These are phyloP conservation scores for Brassicogethes aeneus DNA, from an alignment of 2,888 invertebrate species.

Conservation along the genomic window DNA sequence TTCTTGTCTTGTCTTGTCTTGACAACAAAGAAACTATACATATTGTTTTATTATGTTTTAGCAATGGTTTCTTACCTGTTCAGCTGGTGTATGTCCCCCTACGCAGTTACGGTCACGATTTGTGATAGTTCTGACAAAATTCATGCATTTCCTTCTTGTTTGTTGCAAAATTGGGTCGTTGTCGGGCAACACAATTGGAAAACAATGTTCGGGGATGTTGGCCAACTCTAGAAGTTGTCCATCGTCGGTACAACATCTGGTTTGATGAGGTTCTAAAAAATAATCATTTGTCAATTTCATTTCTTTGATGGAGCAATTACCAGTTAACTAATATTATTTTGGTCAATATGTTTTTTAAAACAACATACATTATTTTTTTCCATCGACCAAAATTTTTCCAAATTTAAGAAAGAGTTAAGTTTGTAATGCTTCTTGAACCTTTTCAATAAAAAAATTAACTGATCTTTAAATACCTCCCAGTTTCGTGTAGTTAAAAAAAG, in stretches of 20 bases:
- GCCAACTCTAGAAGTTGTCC: conserved; percentile 45
- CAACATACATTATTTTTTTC: too few relatives aligned
- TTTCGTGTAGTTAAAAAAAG: too few relatives aligned
- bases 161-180: conserved; percentile 48
- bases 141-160: conserved; percentile 55
- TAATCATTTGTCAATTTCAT: too few relatives aligned
- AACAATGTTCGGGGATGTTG: conserved; percentile 42
- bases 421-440: too few relatives aligned
- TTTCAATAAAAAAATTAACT: too few relatives aligned
- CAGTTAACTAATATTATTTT: background rate
- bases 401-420: too few relatives aligned
- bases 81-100: conserved; percentile 53
- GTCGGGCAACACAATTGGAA: conserved; percentile 46
- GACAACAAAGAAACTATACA: too few relatives aligned
- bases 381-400: too few relatives aligned
- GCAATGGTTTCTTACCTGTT: conserved; percentile 53
- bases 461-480: too few relatives aligned
- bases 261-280: conserved; percentile 47
- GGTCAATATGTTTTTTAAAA: too few relatives aligned
- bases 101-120: conserved; percentile 60
- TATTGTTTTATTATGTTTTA: too few relatives aligned
- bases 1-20: too few relatives aligned
- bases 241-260: conserved; percentile 52
- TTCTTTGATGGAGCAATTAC: background rate
- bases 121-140: conserved; percentile 61